Evolutionary conservation across 1,140 invertebrate genomes (phyloP).

Genomic region (Bombus sylvicola): DNA sequence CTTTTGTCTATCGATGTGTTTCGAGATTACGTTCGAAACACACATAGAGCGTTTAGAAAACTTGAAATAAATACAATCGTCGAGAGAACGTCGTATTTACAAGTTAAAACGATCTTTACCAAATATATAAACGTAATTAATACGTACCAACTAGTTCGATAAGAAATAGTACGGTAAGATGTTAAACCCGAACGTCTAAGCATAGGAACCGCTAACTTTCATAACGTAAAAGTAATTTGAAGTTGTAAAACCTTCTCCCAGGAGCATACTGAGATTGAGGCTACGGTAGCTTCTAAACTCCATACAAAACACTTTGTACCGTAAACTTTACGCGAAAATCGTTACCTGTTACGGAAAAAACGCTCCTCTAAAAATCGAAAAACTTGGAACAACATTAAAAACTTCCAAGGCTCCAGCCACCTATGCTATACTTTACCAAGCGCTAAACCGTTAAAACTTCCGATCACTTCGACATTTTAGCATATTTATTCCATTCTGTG

Average conservation of each 20-base stretch:
- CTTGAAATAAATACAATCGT: background rate
- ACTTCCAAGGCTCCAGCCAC: background rate
- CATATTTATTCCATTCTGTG: background rate
- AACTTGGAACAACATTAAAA: slow-evolving; percentile 32
- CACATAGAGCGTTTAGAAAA: no score
- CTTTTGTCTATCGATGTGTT: no score
- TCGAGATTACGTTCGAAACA: no score
- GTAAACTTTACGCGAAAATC: slow-evolving; percentile 34
- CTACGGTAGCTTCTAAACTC: slow-evolving; percentile 24
- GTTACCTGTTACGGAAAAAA: slow-evolving; percentile 18
- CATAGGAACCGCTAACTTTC: slow-evolving; percentile 13
- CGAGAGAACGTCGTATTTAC: no score
- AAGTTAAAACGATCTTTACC: no score
- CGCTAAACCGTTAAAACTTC: background rate
- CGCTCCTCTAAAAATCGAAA: slow-evolving; percentile 24
- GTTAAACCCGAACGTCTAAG: background rate
- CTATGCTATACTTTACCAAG: background rate
- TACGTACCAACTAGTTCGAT: background rate
- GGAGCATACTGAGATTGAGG: slow-evolving; percentile 10
- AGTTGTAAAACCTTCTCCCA: slow-evolving; percentile 35
- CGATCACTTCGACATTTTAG: background rate
- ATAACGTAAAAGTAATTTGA: slow-evolving; percentile 34
- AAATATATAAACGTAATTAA: background rate
- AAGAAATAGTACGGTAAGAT: background rate
- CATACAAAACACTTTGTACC: slow-evolving; percentile 14